phyloP scores from a whole-genome alignment of 2,113 vertebrate genomes.

The Gopherus evgoodei region DNA sequence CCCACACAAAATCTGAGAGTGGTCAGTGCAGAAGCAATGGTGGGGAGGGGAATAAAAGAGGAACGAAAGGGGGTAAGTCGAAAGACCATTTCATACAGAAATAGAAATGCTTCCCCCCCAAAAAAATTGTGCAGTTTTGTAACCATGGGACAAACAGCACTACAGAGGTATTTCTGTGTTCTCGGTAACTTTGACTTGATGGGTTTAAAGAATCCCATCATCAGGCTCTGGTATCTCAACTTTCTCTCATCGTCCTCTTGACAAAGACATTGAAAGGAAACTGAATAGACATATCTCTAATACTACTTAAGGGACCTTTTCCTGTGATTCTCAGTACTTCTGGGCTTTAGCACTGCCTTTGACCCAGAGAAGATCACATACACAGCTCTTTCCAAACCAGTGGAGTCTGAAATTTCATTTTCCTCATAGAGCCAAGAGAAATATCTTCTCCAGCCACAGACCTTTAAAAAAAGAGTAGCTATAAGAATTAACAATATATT shows the following conservation, averaged over 20 bases:
- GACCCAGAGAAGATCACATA: not conserved
- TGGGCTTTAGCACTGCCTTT: not conserved
- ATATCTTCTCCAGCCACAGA: not conserved
- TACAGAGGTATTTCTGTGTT: not conserved
- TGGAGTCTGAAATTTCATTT: not conserved
- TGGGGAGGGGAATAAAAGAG: not conserved
- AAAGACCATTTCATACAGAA: fast-evolving
- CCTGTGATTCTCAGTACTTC: not conserved
- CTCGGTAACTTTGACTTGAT: not conserved
- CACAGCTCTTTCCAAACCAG: not conserved
- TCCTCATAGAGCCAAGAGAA: not conserved
- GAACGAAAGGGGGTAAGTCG: not conserved
- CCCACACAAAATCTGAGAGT: not conserved
- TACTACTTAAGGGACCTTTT: not conserved
- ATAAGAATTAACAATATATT: not conserved
- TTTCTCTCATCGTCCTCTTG: not conserved
- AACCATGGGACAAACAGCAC: not conserved
- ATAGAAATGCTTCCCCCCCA: fast-evolving
- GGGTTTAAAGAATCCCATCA: not conserved
- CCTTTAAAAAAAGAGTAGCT: not conserved
- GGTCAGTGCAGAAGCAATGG: not conserved
- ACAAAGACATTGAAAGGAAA: not conserved
- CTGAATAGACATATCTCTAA: not conserved
- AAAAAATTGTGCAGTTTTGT: not conserved
- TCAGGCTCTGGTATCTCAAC: not conserved